Evolutionary conservation across 2,888 invertebrate genomes (phyloP), one percentile per base, ranked within the genome.

Genomic region (Polia nebulosa): DNA sequence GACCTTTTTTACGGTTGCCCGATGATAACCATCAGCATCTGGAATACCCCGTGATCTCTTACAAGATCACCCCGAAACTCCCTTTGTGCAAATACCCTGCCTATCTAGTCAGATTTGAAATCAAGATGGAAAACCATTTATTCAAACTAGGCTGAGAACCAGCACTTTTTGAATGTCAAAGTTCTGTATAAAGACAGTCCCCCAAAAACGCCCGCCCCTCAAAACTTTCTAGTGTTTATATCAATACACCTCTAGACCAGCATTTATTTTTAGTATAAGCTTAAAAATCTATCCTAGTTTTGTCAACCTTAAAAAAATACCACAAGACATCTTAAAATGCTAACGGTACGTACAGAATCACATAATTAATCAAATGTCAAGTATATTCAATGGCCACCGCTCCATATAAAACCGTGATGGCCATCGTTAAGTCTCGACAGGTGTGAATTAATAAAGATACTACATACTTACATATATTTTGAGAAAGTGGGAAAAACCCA

Each of bases 331-430:
- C 34, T 55, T 36, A 58, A 15, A 22, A 32, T 1, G 7, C 15
- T 61, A 72, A 72, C 78, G 25, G 39, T 47, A 72, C 2, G 22
- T 9, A 36, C 39, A 22, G 17, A 57, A 60, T 52, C 41, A 57
- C 22, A 60, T 76, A 77, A 60, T 71, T 66, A 45, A 67, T 67
- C 20, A 29, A 36, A 39, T 58, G 58, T 58, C 53, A 51, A 34
- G 72, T 58, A 63, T 49, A 11, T 49, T 27, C 44, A 73, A 63
- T 34, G 15, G 8, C 8, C 22, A 13, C 11, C 36, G 41, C n/a
- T n/a, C 34, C 44, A 29, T 63, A 34, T 53, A 64, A 39, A 34
- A 47, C 47, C 32, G 20, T 63, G 41, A 22, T 56, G 29, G 17
- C 4, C 11, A 4, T 44, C 17, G 59, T 70, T 55, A 70, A 49